phyloP scores from a whole-genome alignment of 2,797 vertebrate genomes.

The Enteromius anoplus region DNA sequence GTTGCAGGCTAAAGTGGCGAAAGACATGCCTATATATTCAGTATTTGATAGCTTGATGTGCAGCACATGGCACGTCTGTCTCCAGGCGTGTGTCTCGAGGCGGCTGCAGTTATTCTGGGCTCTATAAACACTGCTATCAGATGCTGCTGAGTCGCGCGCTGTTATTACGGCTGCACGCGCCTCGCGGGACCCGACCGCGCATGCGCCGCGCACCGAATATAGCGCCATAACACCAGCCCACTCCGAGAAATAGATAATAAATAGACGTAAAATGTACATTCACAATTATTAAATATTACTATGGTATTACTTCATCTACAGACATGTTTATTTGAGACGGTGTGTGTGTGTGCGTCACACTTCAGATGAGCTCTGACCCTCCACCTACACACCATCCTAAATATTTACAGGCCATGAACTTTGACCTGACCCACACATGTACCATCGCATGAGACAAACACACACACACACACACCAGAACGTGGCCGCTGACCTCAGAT shows the following conservation, averaged over 20 bases:
- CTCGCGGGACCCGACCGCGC: not conserved
- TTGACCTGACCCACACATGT: constrained; percentile 53
- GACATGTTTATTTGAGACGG: not conserved
- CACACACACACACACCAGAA: constrained; percentile 13
- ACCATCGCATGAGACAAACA: constrained; percentile 66
- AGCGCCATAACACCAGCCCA: not conserved
- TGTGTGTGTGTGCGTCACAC: not conserved
- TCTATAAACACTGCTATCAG: constrained; percentile 58
- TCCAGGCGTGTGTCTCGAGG: not conserved
- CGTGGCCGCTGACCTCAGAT: constrained; percentile 63
- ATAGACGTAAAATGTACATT: not conserved
- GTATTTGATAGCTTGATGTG: not conserved
- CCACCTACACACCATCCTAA: constrained; percentile 61
- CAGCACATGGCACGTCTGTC: not conserved
- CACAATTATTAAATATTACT: not conserved
- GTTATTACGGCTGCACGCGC: not conserved
- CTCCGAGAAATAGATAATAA: not conserved
- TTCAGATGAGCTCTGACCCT: constrained; percentile 63
- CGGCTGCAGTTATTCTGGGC: constrained; percentile 9
- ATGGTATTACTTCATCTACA: not conserved
- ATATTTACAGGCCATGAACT: constrained; percentile 66
- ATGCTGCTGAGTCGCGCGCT: constrained; percentile 46
- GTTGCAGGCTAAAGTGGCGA: not conserved
- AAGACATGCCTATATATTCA: not conserved
- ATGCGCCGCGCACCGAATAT: not conserved